A percentile compares a stretch with the other conserved stretches of the same genome.
phyloP scores from a whole-genome alignment of 2,113 vertebrate genomes.

The Lasiurus cinereus region DNA sequence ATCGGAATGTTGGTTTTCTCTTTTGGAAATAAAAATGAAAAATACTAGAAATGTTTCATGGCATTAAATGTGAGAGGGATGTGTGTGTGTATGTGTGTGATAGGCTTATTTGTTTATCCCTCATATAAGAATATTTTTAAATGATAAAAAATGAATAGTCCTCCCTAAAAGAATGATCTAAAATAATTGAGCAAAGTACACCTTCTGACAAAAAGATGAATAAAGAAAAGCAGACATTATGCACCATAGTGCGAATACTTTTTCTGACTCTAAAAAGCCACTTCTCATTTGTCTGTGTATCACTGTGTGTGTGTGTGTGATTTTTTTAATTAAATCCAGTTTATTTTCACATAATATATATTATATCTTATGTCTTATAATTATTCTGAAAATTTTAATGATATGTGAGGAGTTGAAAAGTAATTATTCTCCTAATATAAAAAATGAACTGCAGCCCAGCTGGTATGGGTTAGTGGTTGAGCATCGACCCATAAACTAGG shows the following conservation, averaged over 20 bases:
- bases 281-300: background rate
- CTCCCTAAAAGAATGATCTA: background rate
- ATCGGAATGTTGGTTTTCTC: background rate
- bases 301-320: background rate
- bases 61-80: background rate
- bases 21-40: background rate
- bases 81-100: background rate
- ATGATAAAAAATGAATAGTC: background rate
- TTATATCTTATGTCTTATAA: background rate
- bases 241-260: background rate
- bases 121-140: background rate
- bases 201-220: background rate
- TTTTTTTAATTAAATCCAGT: background rate
- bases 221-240: background rate
- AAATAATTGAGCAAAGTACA: background rate
- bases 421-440: conserved; percentile 10
- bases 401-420: conserved; percentile 34
- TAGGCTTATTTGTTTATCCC: background rate
- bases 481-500: no score
- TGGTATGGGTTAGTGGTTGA: background rate
- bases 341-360: background rate
- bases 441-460: background rate
- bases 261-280: background rate
- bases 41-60: background rate
- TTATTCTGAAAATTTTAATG: conserved; percentile 8